A percentile compares a stretch with the other conserved stretches of the same genome.
phyloP scores from a whole-genome alignment of 1,140 invertebrate genomes.

The Euwallacea similis region DNA sequence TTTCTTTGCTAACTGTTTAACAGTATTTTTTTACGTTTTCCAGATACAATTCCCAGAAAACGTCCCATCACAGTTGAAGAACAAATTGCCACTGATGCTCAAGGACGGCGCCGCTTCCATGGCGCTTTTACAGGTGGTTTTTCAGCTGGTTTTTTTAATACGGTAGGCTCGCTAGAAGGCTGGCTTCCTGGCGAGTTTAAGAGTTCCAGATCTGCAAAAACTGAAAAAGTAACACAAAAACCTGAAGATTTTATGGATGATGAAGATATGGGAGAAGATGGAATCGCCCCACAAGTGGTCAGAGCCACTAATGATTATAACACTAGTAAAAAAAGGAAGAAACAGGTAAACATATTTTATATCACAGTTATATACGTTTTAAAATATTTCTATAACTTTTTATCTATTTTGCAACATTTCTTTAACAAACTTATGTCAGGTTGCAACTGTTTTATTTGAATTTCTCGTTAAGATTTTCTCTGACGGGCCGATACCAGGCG shows the following conservation, averaged over 20 bases:
- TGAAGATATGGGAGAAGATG: slow-evolving; percentile 93
- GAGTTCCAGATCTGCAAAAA: slow-evolving; percentile 78
- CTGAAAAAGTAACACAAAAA: slow-evolving; percentile 58
- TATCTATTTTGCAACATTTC: no score
- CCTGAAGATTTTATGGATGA: slow-evolving; percentile 99
- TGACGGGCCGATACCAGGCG: slow-evolving; percentile 75
- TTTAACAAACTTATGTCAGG: background rate
- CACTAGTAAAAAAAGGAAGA: slow-evolving; percentile 57
- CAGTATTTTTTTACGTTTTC: slow-evolving; percentile 33
- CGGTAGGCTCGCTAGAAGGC: slow-evolving; percentile 94
- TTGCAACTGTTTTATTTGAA: no score
- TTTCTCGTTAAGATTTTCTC: slow-evolving; percentile 46
- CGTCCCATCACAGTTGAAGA: slow-evolving; percentile 84
- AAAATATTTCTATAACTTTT: background rate
- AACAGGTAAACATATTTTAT: slow-evolving; percentile 45
- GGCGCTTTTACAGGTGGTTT: slow-evolving; percentile 99
- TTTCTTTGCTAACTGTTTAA: background rate
- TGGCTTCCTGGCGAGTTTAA: slow-evolving; percentile 92
- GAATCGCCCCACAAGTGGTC: slow-evolving; percentile 88
- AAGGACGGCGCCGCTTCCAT: slow-evolving; percentile 92
- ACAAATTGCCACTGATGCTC: slow-evolving; percentile 86
- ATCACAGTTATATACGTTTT: background rate
- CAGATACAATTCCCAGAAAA: slow-evolving; percentile 78
- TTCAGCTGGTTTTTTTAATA: slow-evolving; percentile 96
- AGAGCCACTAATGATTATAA: slow-evolving; percentile 76